These are phyloP conservation scores for Hyperopisus bebe DNA, from an alignment of 2,113 vertebrate species.

Conservation along the genomic window DNA sequence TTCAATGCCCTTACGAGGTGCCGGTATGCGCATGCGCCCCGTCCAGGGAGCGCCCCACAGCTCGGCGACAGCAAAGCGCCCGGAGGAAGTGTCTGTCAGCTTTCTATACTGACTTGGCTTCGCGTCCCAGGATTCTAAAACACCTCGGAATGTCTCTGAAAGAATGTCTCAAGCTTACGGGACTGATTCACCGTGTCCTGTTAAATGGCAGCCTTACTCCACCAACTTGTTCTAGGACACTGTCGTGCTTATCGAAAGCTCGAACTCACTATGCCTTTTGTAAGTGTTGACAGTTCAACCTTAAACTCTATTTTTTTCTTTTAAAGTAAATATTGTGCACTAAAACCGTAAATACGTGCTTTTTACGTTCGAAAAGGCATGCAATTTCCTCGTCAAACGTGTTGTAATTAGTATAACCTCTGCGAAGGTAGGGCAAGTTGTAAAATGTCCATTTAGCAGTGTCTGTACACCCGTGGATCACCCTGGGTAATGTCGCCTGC, in stretches of 20 bases:
- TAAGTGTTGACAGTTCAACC: slow-evolving; percentile 27
- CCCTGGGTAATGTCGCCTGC: not conserved
- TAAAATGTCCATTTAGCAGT: not conserved
- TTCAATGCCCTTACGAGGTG: not conserved
- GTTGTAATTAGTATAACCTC: not conserved
- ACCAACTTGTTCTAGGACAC: slow-evolving; percentile 16
- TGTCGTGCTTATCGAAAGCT: slow-evolving; percentile 27
- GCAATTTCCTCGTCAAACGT: not conserved
- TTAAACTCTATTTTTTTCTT: not conserved
- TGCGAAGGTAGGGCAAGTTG: not conserved
- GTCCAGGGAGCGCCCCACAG: not conserved
- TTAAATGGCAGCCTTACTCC: slow-evolving; percentile 25
- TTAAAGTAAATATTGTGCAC: not conserved
- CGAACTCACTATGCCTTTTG: slow-evolving; percentile 21
- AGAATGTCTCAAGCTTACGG: slow-evolving; percentile 35
- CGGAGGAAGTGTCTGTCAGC: not conserved
- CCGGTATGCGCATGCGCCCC: not conserved
- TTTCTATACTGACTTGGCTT: not conserved
- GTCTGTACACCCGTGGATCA: not conserved
- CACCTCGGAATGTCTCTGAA: slow-evolving; percentile 49
- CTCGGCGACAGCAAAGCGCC: not conserved
- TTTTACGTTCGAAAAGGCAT: not conserved
- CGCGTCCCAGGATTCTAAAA: no score
- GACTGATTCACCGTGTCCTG: slow-evolving; percentile 35
- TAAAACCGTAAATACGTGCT: not conserved